These are phyloP conservation scores for Nothocercus nigrocapillus DNA, from an alignment of 2,113 vertebrate genomes.

Conservation along the genomic window DNA sequence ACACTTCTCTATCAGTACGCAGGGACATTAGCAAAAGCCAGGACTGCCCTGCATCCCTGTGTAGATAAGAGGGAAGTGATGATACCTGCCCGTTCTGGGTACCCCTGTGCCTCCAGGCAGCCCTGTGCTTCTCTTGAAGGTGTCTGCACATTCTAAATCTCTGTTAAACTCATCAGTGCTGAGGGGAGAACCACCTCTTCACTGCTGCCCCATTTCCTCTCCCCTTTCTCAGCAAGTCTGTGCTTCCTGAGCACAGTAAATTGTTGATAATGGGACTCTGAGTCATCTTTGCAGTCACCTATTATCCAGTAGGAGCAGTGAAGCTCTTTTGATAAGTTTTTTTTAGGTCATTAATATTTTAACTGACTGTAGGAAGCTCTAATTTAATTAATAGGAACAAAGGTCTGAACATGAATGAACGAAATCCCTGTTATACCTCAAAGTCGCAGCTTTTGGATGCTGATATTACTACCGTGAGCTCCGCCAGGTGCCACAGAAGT, in stretches of 20 bases:
- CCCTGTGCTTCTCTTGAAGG: neutral
- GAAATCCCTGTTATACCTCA: neutral
- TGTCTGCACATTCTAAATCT: neutral
- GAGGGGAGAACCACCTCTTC: neutral
- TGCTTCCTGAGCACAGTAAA: neutral
- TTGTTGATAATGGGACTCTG: neutral
- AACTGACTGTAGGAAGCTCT: neutral
- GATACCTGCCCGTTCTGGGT: neutral
- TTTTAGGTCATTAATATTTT: neutral
- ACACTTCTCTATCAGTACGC: neutral
- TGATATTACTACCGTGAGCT: neutral
- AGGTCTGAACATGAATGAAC: neutral
- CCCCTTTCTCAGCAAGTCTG: neutral
- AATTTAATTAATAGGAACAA: constrained; percentile 14
- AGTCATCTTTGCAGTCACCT: neutral
- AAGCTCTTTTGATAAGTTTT: neutral
- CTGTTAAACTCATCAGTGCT: neutral
- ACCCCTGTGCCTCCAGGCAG: neutral
- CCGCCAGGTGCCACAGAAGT: neutral
- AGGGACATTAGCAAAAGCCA: neutral
- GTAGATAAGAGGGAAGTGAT: neutral
- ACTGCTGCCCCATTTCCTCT: neutral
- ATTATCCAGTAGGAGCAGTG: neutral
- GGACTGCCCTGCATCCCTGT: neutral
- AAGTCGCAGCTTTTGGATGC: neutral